A percentile compares a stretch with the other conserved stretches of the same genome.
Conservation (phyloP, 2,797 vertebrate genomes). For the Gadopsis bispinosus region DNA sequence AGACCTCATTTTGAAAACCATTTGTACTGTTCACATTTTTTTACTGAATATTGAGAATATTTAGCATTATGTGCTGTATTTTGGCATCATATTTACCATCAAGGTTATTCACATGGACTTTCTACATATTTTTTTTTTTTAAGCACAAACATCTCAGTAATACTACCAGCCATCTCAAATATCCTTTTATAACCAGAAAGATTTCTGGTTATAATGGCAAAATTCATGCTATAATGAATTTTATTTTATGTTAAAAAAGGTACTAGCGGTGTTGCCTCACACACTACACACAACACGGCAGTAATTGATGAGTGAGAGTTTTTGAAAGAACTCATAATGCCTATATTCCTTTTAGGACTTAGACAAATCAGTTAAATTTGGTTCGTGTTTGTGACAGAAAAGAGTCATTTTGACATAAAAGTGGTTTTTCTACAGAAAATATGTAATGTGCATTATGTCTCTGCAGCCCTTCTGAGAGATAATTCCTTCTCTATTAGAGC, state of each 20-base stretch:
- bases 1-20: background rate
- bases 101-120: background rate
- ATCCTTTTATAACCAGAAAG: background rate
- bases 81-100: background rate
- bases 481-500: conserved; percentile 18
- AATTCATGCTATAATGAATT: background rate
- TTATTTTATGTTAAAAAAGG: background rate
- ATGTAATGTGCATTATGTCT: conserved; percentile 1
- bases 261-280: background rate
- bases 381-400: background rate
- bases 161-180: background rate
- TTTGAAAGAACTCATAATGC: conserved; percentile 12
- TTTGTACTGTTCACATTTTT: background rate
- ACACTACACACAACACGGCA: background rate
- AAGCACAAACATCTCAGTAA: background rate
- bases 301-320: background rate
- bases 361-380: background rate
- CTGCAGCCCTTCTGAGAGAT: background rate
- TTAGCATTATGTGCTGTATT: background rate
- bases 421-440: background rate
- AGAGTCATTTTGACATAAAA: background rate
- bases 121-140: background rate
- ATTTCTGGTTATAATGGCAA: background rate
- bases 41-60: background rate
- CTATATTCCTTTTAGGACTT: background rate